Evolutionary conservation across 2,888 invertebrate species (phyloP).

Genomic region (Eilema depressum): DNA sequence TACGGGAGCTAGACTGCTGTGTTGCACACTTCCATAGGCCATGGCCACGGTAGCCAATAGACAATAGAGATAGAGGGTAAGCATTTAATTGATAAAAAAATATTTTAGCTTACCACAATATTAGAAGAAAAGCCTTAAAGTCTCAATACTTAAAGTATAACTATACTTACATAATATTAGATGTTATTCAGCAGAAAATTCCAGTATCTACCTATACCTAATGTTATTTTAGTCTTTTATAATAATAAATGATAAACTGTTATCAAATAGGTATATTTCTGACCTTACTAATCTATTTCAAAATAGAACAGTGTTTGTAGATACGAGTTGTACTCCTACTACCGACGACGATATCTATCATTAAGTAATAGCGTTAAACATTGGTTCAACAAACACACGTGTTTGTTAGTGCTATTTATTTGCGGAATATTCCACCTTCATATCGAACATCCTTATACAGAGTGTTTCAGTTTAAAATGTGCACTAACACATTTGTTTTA

Average conservation of each 20-base stretch:
- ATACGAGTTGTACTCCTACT: slow-evolving; percentile 29
- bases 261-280: slow-evolving; percentile 18
- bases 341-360: slow-evolving; percentile 38
- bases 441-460: slow-evolving; percentile 34
- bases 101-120: too few relatives aligned
- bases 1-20: too few relatives aligned
- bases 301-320: slow-evolving; percentile 39
- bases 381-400: slow-evolving; percentile 52
- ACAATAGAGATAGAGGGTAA: too few relatives aligned
- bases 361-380: slow-evolving; percentile 56
- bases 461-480: slow-evolving; percentile 34
- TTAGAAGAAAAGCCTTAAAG: too few relatives aligned
- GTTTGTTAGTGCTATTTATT: slow-evolving; percentile 55
- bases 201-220: too few relatives aligned
- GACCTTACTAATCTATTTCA: slow-evolving; percentile 34
- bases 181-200: too few relatives aligned
- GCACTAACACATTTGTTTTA: slow-evolving; percentile 31
- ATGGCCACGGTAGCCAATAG: too few relatives aligned
- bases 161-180: too few relatives aligned
- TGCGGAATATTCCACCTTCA: slow-evolving; percentile 65
- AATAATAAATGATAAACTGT: neutral
- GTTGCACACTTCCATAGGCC: too few relatives aligned
- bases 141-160: too few relatives aligned
- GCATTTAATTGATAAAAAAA: too few relatives aligned
- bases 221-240: neutral